phyloP scores from a whole-genome alignment of 2,797 vertebrate genomes.

The Oryzias dopingdopingensis region DNA sequence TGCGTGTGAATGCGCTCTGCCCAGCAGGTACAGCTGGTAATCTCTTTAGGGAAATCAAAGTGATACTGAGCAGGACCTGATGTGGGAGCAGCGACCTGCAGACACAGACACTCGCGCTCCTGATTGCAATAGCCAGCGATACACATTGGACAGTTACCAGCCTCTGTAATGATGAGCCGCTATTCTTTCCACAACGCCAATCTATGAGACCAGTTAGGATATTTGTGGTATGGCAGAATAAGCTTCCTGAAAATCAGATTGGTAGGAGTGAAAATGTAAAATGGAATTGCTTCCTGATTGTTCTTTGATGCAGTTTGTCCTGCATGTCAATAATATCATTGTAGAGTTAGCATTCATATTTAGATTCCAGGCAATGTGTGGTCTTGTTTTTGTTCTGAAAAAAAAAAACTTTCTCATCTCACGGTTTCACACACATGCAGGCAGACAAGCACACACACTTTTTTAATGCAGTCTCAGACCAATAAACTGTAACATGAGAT shows the following conservation, averaged over 20 bases:
- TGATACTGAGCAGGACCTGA: slow-evolving; percentile 49
- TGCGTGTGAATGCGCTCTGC: slow-evolving; percentile 16
- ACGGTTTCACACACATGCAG: neutral
- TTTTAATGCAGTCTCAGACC: neutral
- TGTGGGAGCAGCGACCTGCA: slow-evolving; percentile 45
- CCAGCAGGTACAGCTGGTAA: slow-evolving; percentile 57
- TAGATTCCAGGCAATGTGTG: neutral
- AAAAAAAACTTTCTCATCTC: neutral
- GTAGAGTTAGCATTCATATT: neutral
- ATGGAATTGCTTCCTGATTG: slow-evolving; percentile 15
- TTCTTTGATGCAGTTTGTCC: neutral
- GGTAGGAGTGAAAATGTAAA: slow-evolving; percentile 1
- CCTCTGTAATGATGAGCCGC: slow-evolving; percentile 21
- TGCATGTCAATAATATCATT: neutral
- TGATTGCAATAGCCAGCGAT: slow-evolving; percentile 35
- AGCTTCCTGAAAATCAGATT: neutral
- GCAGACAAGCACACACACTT: neutral
- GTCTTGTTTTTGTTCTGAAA: neutral
- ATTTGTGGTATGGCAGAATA: slow-evolving; percentile 1
- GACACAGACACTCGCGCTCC: slow-evolving; percentile 2
- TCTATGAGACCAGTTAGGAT: slow-evolving; percentile 8
- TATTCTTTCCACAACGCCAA: slow-evolving; percentile 22
- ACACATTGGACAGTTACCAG: slow-evolving; percentile 40
- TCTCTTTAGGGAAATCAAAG: slow-evolving; percentile 64
- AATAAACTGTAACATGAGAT: neutral